Evolutionary conservation across 2,888 invertebrate species (phyloP).

Genomic region (Cheilosia pagana): DNA sequence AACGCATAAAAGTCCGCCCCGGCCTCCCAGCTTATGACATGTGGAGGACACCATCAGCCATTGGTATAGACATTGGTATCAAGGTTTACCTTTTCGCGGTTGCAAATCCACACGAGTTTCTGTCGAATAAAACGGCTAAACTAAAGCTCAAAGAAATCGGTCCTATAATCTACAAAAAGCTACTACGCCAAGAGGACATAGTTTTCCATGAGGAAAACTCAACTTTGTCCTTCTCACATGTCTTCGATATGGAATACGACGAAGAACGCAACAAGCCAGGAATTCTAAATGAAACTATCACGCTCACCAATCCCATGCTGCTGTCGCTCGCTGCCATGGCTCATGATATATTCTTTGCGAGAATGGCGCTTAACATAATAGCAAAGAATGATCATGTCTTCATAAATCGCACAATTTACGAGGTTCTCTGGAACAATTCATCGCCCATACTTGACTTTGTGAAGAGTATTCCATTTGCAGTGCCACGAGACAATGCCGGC

Average conservation of each 20-base stretch:
- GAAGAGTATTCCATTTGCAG: constrained; percentile 84
- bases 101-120: constrained; percentile 89
- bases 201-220: constrained; percentile 73
- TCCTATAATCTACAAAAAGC: constrained; percentile 82
- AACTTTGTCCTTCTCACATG: constrained; percentile 84
- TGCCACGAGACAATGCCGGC: constrained; percentile 85
- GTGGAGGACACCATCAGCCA: constrained; percentile 85
- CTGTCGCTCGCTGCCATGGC: constrained; percentile 58
- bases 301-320: constrained; percentile 77
- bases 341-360: constrained; percentile 43
- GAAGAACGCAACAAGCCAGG: constrained; percentile 85
- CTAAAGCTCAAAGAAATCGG: constrained; percentile 89
- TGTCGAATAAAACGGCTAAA: constrained; percentile 86
- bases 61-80: constrained; percentile 85
- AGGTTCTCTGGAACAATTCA: constrained; percentile 87
- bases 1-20: constrained; percentile 64
- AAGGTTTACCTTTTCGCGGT: constrained; percentile 90
- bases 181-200: constrained; percentile 50
- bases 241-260: constrained; percentile 80
- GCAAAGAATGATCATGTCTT: constrained; percentile 79
- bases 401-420: constrained; percentile 85
- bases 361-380: constrained; percentile 50
- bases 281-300: constrained; percentile 85
- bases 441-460: constrained; percentile 85
- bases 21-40: constrained; percentile 56